Evolutionary conservation across 2,888 invertebrate species (phyloP).

Genomic region (Drosophila hamatofila): DNA sequence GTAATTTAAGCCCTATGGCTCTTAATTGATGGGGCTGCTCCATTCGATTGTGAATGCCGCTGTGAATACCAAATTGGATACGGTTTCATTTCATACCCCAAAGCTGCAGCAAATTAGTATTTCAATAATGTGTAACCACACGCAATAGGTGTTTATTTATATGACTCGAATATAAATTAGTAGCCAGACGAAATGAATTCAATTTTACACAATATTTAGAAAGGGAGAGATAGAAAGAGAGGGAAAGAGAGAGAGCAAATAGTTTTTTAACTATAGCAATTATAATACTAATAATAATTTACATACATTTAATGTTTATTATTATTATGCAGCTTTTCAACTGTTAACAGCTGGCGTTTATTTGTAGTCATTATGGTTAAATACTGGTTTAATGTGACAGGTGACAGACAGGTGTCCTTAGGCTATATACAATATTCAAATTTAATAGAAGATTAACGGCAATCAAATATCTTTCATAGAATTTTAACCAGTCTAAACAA

Average conservation of each 20-base stretch:
- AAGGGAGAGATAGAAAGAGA: neutral
- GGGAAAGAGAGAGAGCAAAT: neutral
- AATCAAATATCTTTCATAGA: too few species aligned
- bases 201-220: neutral
- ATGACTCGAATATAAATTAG: neutral
- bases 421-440: too few species aligned
- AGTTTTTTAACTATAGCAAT: neutral
- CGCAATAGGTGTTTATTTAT: constrained; percentile 1
- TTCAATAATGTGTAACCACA: neutral
- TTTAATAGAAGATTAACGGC: too few species aligned
- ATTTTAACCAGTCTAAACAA: too few species aligned
- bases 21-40: neutral
- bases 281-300: constrained; percentile 4
- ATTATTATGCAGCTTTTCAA: neutral
- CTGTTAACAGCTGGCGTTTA: neutral
- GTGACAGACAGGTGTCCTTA: neutral
- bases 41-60: neutral
- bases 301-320: neutral
- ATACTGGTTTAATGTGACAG: neutral
- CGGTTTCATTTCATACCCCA: neutral
- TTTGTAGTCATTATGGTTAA: neutral
- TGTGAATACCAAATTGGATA: neutral
- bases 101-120: constrained; percentile 8
- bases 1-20: neutral
- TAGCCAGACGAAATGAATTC: neutral